A percentile compares a stretch with the other conserved stretches of the same genome.
phyloP scores from a whole-genome alignment of 2,113 vertebrate genomes.

The Aleadryas rufinucha region DNA sequence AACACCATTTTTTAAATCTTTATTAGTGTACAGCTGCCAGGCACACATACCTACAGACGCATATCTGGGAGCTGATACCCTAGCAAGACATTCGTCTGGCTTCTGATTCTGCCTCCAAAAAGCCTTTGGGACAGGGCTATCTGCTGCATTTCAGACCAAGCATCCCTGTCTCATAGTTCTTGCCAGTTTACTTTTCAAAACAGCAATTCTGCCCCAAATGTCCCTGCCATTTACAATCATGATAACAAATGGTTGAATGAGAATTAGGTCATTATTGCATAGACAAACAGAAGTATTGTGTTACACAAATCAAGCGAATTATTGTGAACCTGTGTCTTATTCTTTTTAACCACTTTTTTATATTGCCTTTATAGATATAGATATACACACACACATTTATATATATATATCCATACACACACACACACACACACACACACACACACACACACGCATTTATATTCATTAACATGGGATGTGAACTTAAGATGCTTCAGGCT shows the following conservation, averaged over 20 bases:
- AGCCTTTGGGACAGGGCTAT: neutral
- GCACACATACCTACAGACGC: neutral
- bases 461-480: neutral
- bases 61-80: neutral
- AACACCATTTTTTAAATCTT: neutral
- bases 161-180: neutral
- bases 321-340: neutral
- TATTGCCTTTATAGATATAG: neutral
- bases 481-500: neutral
- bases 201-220: neutral
- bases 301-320: neutral
- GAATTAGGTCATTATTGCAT: neutral
- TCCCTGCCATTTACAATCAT: neutral
- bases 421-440: neutral
- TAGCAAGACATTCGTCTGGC: accelerated
- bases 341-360: neutral
- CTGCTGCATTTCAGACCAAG: neutral
- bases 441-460: neutral
- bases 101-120: neutral
- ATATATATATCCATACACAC: neutral
- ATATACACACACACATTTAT: too few relatives aligned
- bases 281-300: neutral
- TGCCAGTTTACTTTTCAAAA: neutral
- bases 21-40: neutral
- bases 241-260: neutral